Evolutionary conservation across 2,113 vertebrate species (phyloP).

Genomic region (Equus quagga): DNA sequence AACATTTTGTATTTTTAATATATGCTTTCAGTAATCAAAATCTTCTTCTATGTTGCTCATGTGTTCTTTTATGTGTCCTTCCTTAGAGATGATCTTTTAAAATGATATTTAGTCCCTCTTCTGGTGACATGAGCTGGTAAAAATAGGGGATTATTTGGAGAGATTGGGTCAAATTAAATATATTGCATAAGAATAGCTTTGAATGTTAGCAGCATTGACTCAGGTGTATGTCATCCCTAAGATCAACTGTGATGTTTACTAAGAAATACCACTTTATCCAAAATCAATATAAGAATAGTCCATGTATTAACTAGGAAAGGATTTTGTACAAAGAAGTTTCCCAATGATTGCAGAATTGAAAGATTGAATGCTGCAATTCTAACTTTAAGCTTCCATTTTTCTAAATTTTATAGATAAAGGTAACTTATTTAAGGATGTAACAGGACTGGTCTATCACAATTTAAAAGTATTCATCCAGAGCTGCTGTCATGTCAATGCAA

Average conservation of each 20-base stretch:
- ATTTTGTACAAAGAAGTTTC: not conserved
- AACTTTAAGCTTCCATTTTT: not conserved
- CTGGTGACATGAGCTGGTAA: not conserved
- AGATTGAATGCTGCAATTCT: not conserved
- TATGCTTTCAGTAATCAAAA: not conserved
- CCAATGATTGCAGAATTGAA: not conserved
- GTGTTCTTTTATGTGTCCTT: not conserved
- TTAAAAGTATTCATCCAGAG: not conserved
- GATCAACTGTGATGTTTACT: not conserved
- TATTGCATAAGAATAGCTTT: not conserved
- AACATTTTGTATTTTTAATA: not conserved
- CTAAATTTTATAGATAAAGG: not conserved
- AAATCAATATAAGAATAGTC: not conserved
- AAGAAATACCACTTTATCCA: not conserved
- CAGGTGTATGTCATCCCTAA: not conserved
- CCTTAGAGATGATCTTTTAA: not conserved
- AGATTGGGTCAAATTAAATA: not conserved
- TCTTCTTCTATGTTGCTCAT: not conserved
- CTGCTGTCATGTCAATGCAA: not conserved
- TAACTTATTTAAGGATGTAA: conserved; percentile 37
- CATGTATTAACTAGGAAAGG: not conserved
- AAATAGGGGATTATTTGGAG: not conserved
- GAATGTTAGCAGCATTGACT: not conserved
- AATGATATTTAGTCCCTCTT: not conserved
- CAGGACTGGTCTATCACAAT: not conserved